Evolutionary conservation across 2,888 invertebrate genomes (phyloP).

Genomic region (Metalampra italica): DNA sequence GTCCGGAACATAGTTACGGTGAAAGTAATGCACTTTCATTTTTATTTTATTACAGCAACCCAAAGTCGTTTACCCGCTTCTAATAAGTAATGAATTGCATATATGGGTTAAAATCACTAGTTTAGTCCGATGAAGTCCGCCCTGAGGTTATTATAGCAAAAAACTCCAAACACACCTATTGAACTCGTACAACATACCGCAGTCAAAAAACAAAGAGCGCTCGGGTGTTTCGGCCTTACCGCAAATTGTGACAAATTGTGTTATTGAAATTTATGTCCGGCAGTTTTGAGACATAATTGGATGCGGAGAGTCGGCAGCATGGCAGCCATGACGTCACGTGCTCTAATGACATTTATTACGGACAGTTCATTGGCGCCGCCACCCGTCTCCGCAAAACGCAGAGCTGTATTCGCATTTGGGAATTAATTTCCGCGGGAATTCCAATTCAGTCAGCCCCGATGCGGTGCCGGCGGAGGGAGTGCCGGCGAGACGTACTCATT

Average conservation of each 20-base stretch:
- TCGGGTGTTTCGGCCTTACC: constrained; percentile 39
- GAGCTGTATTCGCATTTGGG: constrained; percentile 47
- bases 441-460: constrained; percentile 26
- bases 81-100: no score
- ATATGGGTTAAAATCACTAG: constrained; percentile 21
- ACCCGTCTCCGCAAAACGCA: constrained; percentile 41
- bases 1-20: no score
- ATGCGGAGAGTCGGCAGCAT: constrained; percentile 58
- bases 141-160: constrained; percentile 15
- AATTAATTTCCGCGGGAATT: constrained; percentile 60
- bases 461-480: background rate
- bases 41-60: no score
- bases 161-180: no score
- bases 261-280: constrained; percentile 72
- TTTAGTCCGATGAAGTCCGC: constrained; percentile 23
- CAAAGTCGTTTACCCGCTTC: no score
- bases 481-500: background rate
- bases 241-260: constrained; percentile 69
- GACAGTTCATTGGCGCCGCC: constrained; percentile 63
- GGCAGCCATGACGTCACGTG: constrained; percentile 61
- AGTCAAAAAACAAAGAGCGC: constrained; percentile 51
- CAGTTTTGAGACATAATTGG: constrained; percentile 71
- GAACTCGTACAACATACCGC: constrained; percentile 32
- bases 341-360: constrained; percentile 70
- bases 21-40: no score